Evolutionary conservation across 2,888 invertebrate species (phyloP).

Genomic region (Branchellion lobata): DNA sequence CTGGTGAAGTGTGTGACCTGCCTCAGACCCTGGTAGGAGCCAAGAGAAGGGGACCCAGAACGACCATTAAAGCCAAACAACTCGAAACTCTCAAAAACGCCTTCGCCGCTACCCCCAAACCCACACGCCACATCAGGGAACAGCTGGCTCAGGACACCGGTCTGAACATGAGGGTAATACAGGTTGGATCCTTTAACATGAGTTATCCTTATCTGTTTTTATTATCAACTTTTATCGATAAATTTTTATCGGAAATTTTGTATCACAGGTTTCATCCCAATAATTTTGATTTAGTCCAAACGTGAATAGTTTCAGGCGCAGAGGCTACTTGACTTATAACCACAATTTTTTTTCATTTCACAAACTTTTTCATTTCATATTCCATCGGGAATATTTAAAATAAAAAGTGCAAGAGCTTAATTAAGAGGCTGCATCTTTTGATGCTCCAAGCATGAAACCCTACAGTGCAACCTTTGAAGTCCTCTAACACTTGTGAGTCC

Average conservation of each 20-base stretch:
- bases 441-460: slow-evolving; percentile 2
- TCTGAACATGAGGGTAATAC: slow-evolving; percentile 97
- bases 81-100: slow-evolving; percentile 96
- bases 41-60: slow-evolving; percentile 80
- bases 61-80: slow-evolving; percentile 99
- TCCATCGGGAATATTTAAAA: too few species aligned
- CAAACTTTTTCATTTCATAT: too few species aligned
- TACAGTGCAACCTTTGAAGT: neutral
- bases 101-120: slow-evolving; percentile 97
- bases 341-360: too few species aligned
- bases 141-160: slow-evolving; percentile 98
- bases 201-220: too few species aligned
- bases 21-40: slow-evolving; percentile 54
- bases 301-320: too few species aligned
- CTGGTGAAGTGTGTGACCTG: neutral
- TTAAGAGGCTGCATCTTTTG: slow-evolving; percentile 70
- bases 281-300: too few species aligned
- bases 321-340: too few species aligned
- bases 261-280: too few species aligned
- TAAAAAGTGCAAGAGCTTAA: too few species aligned
- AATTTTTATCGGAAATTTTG: too few species aligned
- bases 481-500: neutral
- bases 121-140: slow-evolving; percentile 96
- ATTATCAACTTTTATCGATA: too few species aligned
- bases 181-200: slow-evolving; percentile 74